These are phyloP conservation scores for Paramormyrops hopkinsi DNA, from an alignment of 2,797 vertebrate genomes.

Conservation along the genomic window DNA sequence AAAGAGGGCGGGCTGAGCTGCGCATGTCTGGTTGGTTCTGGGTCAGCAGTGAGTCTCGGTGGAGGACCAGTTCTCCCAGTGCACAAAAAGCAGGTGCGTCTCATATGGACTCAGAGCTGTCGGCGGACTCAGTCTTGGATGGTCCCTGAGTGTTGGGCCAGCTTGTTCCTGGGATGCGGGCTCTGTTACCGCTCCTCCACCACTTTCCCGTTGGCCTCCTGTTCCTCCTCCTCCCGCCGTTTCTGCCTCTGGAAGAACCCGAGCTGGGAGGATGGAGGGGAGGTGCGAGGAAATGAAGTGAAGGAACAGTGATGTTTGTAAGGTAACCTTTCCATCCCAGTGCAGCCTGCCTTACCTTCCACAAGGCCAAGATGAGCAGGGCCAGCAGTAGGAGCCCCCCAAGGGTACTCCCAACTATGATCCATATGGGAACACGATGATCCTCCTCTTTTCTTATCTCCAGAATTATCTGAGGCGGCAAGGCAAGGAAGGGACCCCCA, in stretches of 20 bases:
- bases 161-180: slow-evolving; percentile 46
- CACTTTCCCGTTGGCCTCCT: slow-evolving; percentile 64
- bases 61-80: slow-evolving; percentile 39
- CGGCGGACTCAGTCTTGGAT: slow-evolving; percentile 37
- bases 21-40: slow-evolving; percentile 32
- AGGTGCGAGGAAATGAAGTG: neutral
- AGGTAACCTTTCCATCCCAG: neutral
- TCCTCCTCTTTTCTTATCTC: slow-evolving; percentile 88
- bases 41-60: slow-evolving; percentile 34
- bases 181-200: slow-evolving; percentile 72
- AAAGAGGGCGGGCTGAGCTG: slow-evolving; percentile 37
- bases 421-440: slow-evolving; percentile 83
- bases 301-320: neutral
- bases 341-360: slow-evolving; percentile 74
- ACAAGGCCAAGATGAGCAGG: slow-evolving; percentile 81
- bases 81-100: slow-evolving; percentile 31
- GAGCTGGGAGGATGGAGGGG: slow-evolving; percentile 60
- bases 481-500: slow-evolving; percentile 13
- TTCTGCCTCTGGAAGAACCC: slow-evolving; percentile 87
- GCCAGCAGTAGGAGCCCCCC: slow-evolving; percentile 88
- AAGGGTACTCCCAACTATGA: slow-evolving; percentile 85
- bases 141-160: slow-evolving; percentile 70
- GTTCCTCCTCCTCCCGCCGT: slow-evolving; percentile 59
- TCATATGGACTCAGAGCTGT: slow-evolving; percentile 37
- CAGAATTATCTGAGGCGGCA: slow-evolving; percentile 67